Base-by-base conservation (phyloP, 2,888 invertebrate genomes). In the Oscheius sp. region DNA sequence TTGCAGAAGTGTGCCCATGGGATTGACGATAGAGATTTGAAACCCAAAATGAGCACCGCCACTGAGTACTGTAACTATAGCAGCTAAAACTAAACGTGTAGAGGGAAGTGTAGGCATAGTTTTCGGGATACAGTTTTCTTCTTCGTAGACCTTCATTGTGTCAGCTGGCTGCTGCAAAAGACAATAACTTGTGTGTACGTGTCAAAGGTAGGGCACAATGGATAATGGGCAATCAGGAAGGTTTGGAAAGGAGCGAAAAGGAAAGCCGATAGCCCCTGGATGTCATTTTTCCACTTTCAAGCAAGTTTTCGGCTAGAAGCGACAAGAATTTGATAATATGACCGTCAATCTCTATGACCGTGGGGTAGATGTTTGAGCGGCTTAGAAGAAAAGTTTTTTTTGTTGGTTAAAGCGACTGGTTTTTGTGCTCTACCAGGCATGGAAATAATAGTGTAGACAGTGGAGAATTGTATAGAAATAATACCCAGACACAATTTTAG, bases 1-100 rank as follows among this genome's bases (percentile, higher is more conserved):
- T 56, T 86, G 84, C 18, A 86, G 74, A 1, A 84, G 76, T 25
- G 78, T 80, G 1, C 84, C 78, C 73, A 86, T 61, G 16, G 86
- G 84, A 68, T 86, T 86, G 72, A 86, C 78, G 13, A 84, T 75
- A 1, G 82, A 81, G 52, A 86, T 83, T 74, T 84, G 78, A 69
- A 77, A 86, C 2, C 86, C 86, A 64, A 86, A 86, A 72, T 86
- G 86, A 58, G 85, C 81, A 21, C 82, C 80, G 0, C 85, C 85
- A 53, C 79, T 82, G 7, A 83, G 68, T 1, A 81, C 78, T 6
- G 84, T 73, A 16, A 78, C 53, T 21, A 81, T 52, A 0, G 85
- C 78, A 3, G 84, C 80, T 13, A 73, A 25, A 1, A 85, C 27
- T 13, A 72, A 27, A 43, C 18, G 71, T 2, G 27, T 21, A 9